A percentile compares a stretch with the other conserved stretches of the same genome.
Evolutionary conservation across 2,797 vertebrate species (phyloP).

Genomic region (Neosalanx taihuensis): DNA sequence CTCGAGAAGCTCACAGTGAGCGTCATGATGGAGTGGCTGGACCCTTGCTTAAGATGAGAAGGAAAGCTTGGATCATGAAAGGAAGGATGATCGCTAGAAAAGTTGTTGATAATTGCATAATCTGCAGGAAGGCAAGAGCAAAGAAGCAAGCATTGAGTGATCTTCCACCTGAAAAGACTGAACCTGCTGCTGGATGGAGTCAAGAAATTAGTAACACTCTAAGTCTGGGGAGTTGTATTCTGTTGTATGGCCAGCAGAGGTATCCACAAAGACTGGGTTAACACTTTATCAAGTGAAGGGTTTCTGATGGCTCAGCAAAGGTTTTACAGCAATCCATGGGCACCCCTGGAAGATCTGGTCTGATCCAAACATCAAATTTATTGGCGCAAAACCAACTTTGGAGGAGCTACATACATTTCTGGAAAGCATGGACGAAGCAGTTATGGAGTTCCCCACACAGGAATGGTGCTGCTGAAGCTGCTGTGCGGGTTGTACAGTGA

Average conservation of each 20-base stretch:
- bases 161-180: not conserved
- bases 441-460: too few relatives aligned
- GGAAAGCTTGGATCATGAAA: conserved; percentile 34
- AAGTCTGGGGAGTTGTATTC: conserved; percentile 27
- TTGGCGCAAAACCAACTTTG: not conserved
- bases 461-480: too few relatives aligned
- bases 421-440: too few relatives aligned
- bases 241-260: conserved; percentile 28
- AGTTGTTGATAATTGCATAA: conserved; percentile 2
- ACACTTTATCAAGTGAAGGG: not conserved
- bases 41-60: conserved; percentile 33
- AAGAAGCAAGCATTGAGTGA: not conserved
- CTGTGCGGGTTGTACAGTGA: too few relatives aligned
- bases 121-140: not conserved
- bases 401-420: not conserved
- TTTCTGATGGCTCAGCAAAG: not conserved
- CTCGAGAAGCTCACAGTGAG: conserved; percentile 23
- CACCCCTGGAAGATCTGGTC: conserved; percentile 15
- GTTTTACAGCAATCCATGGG: conserved; percentile 5
- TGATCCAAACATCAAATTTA: not conserved
- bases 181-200: not conserved
- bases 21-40: conserved; percentile 35
- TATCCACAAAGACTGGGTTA: conserved; percentile 15
- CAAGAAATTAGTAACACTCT: not conserved
- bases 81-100: conserved; percentile 26